A percentile compares a stretch with the other conserved stretches of the same genome.
These are phyloP conservation scores for Lasioglossum figueresi DNA, from an alignment of 2,888 invertebrate species.

Conservation along the genomic window DNA sequence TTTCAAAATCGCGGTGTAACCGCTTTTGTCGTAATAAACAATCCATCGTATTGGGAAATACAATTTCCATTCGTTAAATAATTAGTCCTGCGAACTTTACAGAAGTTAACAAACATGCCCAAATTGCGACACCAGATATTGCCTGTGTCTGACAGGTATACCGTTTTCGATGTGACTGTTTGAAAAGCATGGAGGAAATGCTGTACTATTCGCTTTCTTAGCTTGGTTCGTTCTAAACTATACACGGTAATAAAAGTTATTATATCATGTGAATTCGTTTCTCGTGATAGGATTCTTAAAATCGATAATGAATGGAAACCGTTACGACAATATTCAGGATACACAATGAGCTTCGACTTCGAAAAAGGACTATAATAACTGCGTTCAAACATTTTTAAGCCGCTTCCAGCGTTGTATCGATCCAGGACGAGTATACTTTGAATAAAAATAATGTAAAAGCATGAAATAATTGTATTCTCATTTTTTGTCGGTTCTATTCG, in stretches of 20 bases:
- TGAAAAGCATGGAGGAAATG: neutral
- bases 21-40: neutral
- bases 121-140: neutral
- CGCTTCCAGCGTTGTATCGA: no score
- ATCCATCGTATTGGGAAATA: neutral
- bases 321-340: no score
- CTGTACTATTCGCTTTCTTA: neutral
- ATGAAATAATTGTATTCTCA: no score
- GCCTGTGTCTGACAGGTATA: neutral
- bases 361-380: no score
- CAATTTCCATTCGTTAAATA: constrained; percentile 4
- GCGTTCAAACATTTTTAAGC: no score
- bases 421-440: no score
- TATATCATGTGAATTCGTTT: neutral
- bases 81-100: neutral
- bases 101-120: neutral
- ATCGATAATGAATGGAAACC: no score
- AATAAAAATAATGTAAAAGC: no score
- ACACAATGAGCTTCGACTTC: no score
- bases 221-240: neutral
- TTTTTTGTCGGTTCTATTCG: no score
- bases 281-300: no score
- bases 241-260: neutral
- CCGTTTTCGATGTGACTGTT: neutral
- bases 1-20: neutral